Evolutionary conservation across 2,113 vertebrate genomes (phyloP).

Genomic region (Ramphastos sulfuratus): DNA sequence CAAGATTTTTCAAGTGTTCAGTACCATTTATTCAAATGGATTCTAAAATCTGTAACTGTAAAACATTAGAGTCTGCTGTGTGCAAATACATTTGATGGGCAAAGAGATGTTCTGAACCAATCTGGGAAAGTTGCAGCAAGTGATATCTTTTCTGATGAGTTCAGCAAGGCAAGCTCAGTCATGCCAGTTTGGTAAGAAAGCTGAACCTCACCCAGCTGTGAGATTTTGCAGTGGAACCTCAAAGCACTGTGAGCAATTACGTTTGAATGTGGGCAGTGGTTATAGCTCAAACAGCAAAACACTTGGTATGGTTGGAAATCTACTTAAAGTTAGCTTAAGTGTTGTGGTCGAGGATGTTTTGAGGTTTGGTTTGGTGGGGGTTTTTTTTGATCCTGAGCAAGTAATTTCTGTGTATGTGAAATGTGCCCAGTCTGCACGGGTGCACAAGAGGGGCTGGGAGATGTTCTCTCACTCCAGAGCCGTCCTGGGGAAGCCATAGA

Average conservation of each 20-base stretch:
- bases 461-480: background rate
- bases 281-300: constrained; percentile 23
- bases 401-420: background rate
- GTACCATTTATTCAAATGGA: background rate
- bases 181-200: constrained; percentile 53
- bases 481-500: background rate
- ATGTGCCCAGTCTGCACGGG: fast-evolving
- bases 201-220: constrained; percentile 56
- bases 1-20: background rate
- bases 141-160: constrained; percentile 27
- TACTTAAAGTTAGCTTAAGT: background rate
- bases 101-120: background rate
- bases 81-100: background rate
- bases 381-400: fast-evolving
- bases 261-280: constrained; percentile 32
- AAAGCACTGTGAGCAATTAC: constrained; percentile 33
- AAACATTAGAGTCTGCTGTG: background rate
- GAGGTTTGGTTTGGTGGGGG: no score
- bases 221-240: constrained; percentile 49
- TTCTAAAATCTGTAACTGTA: background rate
- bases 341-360: background rate
- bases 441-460: background rate
- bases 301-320: background rate
- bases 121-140: constrained; percentile 16
- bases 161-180: constrained; percentile 59